A percentile compares a stretch with the other conserved stretches of the same genome.
These are phyloP conservation scores for Emydocephalus ijimae DNA, from an alignment of 2,113 vertebrate genomes.

Conservation along the genomic window DNA sequence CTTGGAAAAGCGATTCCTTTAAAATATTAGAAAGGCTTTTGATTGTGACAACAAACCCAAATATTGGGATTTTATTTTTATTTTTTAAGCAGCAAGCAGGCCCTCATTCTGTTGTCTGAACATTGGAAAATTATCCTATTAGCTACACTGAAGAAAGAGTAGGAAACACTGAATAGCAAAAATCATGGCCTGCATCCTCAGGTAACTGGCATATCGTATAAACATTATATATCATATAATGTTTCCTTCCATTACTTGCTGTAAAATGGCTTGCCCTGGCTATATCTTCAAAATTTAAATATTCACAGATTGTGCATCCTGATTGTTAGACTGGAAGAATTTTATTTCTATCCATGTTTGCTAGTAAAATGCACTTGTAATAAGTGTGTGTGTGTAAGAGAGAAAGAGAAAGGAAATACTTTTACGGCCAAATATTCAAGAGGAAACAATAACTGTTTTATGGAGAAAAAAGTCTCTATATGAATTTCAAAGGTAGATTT, in stretches of 20 bases:
- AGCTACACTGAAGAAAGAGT: background rate
- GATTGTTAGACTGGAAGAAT: background rate
- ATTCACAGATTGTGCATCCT: background rate
- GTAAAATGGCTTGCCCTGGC: background rate
- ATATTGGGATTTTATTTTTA: background rate
- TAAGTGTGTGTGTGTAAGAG: no score
- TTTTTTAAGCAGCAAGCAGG: background rate
- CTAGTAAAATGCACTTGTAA: background rate
- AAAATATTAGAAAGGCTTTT: constrained; percentile 4
- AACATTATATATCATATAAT: no score
- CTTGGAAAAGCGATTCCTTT: constrained; percentile 30
- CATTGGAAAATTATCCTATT: background rate
- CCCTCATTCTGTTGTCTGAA: background rate
- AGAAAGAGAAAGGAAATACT: background rate
- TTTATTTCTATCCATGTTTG: background rate
- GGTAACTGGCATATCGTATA: background rate
- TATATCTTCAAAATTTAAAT: background rate
- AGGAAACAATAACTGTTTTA: background rate
- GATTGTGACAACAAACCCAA: background rate
- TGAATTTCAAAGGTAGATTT: background rate
- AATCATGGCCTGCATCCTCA: background rate
- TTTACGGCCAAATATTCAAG: background rate
- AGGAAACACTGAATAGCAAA: background rate
- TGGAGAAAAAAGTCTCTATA: background rate
- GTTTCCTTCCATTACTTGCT: background rate